Conservation (phyloP, 1,140 invertebrate species). For the Parapsyche elsis region DNA sequence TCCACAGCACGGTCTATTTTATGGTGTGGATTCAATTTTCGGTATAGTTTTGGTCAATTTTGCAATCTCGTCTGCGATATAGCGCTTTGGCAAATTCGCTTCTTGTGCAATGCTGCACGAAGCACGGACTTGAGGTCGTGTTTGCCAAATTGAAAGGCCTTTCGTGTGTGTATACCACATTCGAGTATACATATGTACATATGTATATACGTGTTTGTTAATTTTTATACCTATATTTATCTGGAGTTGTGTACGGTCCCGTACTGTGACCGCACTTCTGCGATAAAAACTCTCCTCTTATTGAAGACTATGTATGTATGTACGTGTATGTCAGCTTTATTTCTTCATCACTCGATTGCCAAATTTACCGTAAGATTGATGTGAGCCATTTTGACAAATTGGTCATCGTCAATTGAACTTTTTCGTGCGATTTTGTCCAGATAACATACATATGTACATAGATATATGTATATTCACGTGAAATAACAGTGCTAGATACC, state of each 20-base stretch:
- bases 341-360: not conserved
- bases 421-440: not conserved
- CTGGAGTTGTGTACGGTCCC: not conserved
- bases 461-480: too few relatives aligned
- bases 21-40: too few relatives aligned
- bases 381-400: conserved; percentile 5
- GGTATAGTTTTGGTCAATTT: too few relatives aligned
- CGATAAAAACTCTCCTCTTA: not conserved
- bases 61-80: too few relatives aligned
- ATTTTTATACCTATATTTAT: not conserved
- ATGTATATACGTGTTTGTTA: not conserved
- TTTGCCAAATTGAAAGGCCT: too few relatives aligned
- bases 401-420: not conserved
- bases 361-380: conserved; percentile 23
- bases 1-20: too few relatives aligned
- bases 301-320: not conserved
- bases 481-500: too few relatives aligned
- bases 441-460: too few relatives aligned
- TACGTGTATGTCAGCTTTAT: not conserved
- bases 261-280: not conserved
- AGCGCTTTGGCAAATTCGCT: too few relatives aligned
- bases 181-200: not conserved
- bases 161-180: not conserved
- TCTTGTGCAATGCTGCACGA: too few relatives aligned
- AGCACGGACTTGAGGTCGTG: too few relatives aligned